Base-by-base conservation (phyloP, 2,113 vertebrate genomes). In the Rhizomys pruinosus region DNA sequence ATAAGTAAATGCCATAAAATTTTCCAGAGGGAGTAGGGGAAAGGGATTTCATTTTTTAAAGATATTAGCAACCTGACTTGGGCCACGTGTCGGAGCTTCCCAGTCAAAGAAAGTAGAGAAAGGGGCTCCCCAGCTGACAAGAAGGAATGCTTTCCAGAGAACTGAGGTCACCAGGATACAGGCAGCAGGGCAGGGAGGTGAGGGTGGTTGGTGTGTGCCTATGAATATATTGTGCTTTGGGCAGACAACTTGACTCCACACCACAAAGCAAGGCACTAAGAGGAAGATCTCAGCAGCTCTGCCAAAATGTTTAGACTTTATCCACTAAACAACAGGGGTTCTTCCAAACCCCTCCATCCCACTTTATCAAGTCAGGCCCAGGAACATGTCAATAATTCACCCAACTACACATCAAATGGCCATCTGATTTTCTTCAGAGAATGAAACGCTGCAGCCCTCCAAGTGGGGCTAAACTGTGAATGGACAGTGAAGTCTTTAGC, bases 151-250 rank as follows among this genome's bases (percentile, higher is more conserved):
- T 12, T 32, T 42, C 3, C 74, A 34, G 52, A 80, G 22, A 39
- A 27, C 8, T 2, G 2, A 8, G 39, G 0, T 61, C 34, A 1
- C 1, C 3, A 10, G 23, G 5, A 9, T 0, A 11, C 32, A 3
- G 19, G 19, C 17, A 34, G 78, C 29, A 37, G 16, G n/a, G n/a
- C n/a, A n/a, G n/a, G n/a, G n/a, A n/a, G n/a, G n/a, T n/a, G n/a
- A 4, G 22, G 16, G 15, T 17, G 10, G 12, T 5, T 0, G 5
- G 4, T 17, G 12, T 6, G 5, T 19, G 47, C 15, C 23, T 34
- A 0, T 2, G 6, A 2, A 6, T 37, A 2, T 3, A 10, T 1
- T 12, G 8, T 19, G 2, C 4, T 7, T 23, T 52, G 32, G 6
- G 3, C 2, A 9, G 37, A 72, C 10, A 12, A 55, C 15, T 68